Evolutionary conservation across 2,113 vertebrate genomes (phyloP).

Genomic region (Phainopepla nitens): DNA sequence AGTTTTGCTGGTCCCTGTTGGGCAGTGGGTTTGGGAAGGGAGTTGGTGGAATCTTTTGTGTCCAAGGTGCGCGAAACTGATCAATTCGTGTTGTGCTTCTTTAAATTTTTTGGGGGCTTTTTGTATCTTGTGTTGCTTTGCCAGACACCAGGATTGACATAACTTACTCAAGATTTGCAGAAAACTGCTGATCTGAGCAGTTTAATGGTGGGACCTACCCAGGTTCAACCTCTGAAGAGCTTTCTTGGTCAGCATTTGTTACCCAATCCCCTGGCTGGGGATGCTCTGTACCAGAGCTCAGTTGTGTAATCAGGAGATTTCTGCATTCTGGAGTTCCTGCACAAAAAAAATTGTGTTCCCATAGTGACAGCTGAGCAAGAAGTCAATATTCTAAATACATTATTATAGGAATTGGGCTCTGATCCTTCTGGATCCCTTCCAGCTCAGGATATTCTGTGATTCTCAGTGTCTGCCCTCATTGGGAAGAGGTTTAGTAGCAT

Average conservation of each 20-base stretch:
- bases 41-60: not conserved
- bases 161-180: not conserved
- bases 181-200: not conserved
- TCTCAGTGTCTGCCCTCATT: not conserved
- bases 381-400: not conserved
- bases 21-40: not conserved
- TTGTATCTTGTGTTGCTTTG: fast-evolving
- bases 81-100: fast-evolving
- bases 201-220: not conserved
- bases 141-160: not conserved
- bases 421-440: not conserved
- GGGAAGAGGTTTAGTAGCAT: not conserved
- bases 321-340: not conserved
- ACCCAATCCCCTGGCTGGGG: not conserved
- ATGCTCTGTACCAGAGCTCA: not conserved
- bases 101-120: not conserved
- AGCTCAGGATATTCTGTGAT: not conserved
- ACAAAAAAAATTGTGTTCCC: not conserved
- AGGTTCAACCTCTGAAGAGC: not conserved
- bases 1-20: not conserved
- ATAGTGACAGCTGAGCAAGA: not conserved
- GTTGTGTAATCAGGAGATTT: not conserved
- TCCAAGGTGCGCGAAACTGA: not conserved
- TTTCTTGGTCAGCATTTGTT: not conserved
- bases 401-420: not conserved